phyloP scores from a whole-genome alignment of 2,797 vertebrate species.

The Potorous gilbertii region DNA sequence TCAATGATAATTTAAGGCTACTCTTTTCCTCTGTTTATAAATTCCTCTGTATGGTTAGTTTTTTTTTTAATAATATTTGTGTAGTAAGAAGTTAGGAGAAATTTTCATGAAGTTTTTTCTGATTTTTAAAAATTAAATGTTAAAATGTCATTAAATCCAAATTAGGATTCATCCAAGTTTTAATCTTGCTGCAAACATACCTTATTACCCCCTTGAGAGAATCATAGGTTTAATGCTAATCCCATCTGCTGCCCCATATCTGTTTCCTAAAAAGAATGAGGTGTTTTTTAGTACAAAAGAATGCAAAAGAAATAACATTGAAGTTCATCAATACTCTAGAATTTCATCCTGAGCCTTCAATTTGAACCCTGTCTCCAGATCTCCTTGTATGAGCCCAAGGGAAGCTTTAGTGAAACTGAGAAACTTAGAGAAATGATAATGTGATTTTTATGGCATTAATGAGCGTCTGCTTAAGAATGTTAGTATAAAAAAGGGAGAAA shows the following conservation, averaged over 20 bases:
- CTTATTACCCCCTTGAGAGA: constrained; percentile 11
- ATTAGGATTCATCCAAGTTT: constrained; percentile 51
- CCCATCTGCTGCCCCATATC: constrained; percentile 31
- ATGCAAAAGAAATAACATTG: constrained; percentile 30
- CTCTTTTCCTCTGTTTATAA: constrained; percentile 26
- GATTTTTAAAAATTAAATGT: constrained; percentile 60
- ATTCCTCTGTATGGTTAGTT: not conserved
- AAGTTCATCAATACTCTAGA: constrained; percentile 51
- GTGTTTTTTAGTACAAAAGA: constrained; percentile 37
- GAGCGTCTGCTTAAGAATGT: constrained; percentile 47
- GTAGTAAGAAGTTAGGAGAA: constrained; percentile 40
- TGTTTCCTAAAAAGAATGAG: constrained; percentile 61
- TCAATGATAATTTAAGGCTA: not conserved
- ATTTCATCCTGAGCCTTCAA: constrained; percentile 15
- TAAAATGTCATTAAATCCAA: constrained; percentile 34
- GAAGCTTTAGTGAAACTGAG: constrained; percentile 6
- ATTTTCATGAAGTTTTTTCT: constrained; percentile 27
- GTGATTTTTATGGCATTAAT: constrained; percentile 45
- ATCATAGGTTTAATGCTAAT: constrained; percentile 31
- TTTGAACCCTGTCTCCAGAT: constrained; percentile 40
- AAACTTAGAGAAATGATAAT: constrained; percentile 34
- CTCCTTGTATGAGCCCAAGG: constrained; percentile 13
- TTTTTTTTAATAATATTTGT: constrained; percentile 1
- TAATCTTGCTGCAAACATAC: constrained; percentile 26
- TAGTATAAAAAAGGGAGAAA: not conserved